Percentiles rank a stretch among this genome's conserved stretches.
Evolutionary conservation across 2,888 invertebrate species (phyloP).

Genomic region (Ennomos erosarius): DNA sequence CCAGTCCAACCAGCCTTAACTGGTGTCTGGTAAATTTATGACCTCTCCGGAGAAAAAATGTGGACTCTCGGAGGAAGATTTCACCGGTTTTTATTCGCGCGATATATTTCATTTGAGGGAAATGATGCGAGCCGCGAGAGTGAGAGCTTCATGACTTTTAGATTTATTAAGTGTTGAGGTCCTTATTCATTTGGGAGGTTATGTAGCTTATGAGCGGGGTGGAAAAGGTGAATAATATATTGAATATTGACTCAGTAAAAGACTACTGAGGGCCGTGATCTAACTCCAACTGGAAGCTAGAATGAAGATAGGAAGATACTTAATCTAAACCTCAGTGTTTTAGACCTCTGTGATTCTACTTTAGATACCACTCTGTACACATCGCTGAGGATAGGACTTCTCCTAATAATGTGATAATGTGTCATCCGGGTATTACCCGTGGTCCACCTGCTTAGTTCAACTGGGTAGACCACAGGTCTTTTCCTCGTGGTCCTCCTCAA

Average conservation of each 20-base stretch:
- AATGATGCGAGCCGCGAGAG: conserved; percentile 58
- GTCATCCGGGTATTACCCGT: too few species aligned
- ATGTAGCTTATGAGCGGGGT: neutral
- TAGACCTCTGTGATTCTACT: too few species aligned
- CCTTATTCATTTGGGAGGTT: conserved; percentile 16
- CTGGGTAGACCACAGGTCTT: too few species aligned
- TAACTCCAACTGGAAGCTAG: too few species aligned
- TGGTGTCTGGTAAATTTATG: conserved; percentile 64
- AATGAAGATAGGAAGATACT: too few species aligned
- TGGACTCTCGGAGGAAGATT: conserved; percentile 65
- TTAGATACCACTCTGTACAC: too few species aligned
- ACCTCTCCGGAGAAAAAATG: conserved; percentile 64
- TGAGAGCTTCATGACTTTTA: conserved; percentile 53
- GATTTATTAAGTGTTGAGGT: conserved; percentile 55
- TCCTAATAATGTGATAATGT: too few species aligned
- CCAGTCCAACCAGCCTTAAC: conserved; percentile 43
- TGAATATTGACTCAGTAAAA: neutral
- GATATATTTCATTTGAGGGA: conserved; percentile 71
- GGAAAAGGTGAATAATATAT: neutral
- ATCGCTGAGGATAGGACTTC: too few species aligned
- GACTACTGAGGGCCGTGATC: too few species aligned
- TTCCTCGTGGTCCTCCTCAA: too few species aligned
- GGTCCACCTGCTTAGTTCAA: too few species aligned
- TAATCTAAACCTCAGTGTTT: too few species aligned
- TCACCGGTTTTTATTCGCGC: conserved; percentile 68